Percentiles rank a stretch among this genome's conserved stretches.
Conservation (phyloP, 2,888 invertebrate species). For the Amblyteles armatorius region DNA sequence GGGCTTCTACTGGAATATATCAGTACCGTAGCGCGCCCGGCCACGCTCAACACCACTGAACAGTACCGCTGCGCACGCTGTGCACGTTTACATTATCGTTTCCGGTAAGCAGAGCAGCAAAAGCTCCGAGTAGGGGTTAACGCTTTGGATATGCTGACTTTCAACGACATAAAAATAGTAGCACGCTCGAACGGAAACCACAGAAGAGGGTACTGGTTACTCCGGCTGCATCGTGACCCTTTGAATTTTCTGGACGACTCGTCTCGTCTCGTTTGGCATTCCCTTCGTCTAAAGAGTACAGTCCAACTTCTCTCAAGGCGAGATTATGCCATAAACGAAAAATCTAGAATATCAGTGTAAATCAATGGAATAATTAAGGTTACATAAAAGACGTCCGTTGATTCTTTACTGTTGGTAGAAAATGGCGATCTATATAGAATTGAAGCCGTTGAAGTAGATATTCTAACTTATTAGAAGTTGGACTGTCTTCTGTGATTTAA, state of each 20-base stretch:
- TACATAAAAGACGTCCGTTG: no score
- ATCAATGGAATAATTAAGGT: not conserved
- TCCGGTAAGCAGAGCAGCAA: conserved; percentile 62
- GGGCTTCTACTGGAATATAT: not conserved
- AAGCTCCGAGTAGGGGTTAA: conserved; percentile 34
- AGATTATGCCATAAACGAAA: not conserved
- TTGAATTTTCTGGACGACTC: conserved; percentile 31
- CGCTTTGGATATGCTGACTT: conserved; percentile 56
- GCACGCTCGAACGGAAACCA: conserved; percentile 52
- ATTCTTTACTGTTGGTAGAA: no score
- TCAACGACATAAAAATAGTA: conserved; percentile 67
- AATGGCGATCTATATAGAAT: no score
- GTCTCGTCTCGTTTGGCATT: conserved; percentile 1
- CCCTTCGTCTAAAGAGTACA: conserved; percentile 2
- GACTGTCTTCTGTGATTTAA: conserved; percentile 6
- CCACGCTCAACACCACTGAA: not conserved
- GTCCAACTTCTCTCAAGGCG: not conserved
- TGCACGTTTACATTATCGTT: conserved; percentile 68
- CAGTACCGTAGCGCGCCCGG: not conserved
- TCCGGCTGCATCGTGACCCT: conserved; percentile 37
- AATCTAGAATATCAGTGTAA: not conserved
- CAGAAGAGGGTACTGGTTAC: conserved; percentile 54
- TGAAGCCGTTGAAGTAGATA: no score
- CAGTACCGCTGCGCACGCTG: conserved; percentile 18
- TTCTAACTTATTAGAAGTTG: not conserved